Evolutionary conservation across 2,113 vertebrate genomes (phyloP).

Genomic region (Eurypyga helias): DNA sequence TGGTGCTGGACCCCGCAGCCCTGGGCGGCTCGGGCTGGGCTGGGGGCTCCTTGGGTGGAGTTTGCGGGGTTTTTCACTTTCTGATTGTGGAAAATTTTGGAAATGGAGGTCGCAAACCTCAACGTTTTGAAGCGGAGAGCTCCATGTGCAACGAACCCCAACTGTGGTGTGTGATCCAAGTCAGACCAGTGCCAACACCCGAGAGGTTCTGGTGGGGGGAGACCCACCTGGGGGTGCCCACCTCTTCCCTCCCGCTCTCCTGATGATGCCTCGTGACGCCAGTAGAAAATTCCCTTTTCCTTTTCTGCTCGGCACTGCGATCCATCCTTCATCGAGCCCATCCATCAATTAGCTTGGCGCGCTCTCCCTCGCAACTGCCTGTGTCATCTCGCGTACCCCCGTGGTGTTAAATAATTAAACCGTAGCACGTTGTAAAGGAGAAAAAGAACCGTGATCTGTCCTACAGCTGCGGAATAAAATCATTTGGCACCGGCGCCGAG

Average conservation of each 20-base stretch:
- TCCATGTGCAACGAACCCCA: fast-evolving
- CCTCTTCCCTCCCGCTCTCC: background rate
- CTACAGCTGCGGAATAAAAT: constrained; percentile 43
- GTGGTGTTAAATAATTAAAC: constrained; percentile 53
- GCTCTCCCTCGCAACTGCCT: background rate
- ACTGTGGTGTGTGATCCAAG: fast-evolving
- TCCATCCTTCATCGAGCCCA: background rate
- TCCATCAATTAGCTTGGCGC: background rate
- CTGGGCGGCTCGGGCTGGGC: fast-evolving
- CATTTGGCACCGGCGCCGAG: background rate
- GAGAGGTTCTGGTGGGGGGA: background rate
- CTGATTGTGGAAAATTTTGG: background rate
- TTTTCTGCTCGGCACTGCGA: background rate
- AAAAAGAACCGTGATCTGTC: background rate
- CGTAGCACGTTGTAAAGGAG: constrained; percentile 12
- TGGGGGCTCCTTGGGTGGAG: background rate
- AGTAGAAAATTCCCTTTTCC: background rate
- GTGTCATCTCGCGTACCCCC: background rate
- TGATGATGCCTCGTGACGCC: background rate
- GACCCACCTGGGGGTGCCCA: background rate
- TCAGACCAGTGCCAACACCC: background rate
- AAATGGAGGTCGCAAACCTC: background rate
- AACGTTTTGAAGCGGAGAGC: fast-evolving
- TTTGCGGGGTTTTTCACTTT: background rate
- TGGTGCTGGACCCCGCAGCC: background rate